Evolutionary conservation across 2,888 invertebrate genomes (phyloP).

Genomic region (Eupithecia insigniata): DNA sequence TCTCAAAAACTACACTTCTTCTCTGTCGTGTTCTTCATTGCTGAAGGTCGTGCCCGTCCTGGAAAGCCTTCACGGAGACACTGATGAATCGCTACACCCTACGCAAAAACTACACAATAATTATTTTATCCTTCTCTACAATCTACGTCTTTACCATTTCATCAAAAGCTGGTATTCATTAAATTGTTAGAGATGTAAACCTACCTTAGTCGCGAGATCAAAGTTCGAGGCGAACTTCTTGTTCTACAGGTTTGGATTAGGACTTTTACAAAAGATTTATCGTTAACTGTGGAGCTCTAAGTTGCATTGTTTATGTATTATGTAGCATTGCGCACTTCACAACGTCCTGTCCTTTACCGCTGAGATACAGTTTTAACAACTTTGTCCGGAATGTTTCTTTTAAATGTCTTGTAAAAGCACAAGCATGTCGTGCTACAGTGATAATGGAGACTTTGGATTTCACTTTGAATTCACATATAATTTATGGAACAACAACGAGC

Average conservation of each 20-base stretch:
- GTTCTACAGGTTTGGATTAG: background rate
- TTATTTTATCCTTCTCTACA: background rate
- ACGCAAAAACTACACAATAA: background rate
- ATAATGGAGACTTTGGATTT: background rate
- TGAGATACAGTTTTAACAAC: conserved; percentile 20
- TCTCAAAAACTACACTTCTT: no score
- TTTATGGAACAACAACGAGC: background rate
- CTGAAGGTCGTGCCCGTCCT: no score
- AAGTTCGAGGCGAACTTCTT: background rate
- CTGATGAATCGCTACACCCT: no score
- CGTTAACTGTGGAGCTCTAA: conserved; percentile 14
- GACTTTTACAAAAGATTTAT: conserved; percentile 18
- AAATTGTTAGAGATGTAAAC: background rate
- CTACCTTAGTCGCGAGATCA: background rate
- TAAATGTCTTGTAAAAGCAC: conserved; percentile 6
- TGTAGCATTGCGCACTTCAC: conserved; percentile 26
- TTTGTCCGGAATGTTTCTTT: conserved; percentile 21
- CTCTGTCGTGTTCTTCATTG: no score
- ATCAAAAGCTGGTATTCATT: conserved; percentile 1
- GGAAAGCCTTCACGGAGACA: no score
- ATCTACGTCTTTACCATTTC: background rate
- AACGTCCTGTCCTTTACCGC: conserved; percentile 13
- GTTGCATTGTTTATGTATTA: conserved; percentile 27
- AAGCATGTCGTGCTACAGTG: conserved; percentile 13
- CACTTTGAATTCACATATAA: background rate